These are phyloP conservation scores for Brachypodius melanocephalos DNA, from an alignment of 2,113 vertebrate species.

Conservation along the genomic window DNA sequence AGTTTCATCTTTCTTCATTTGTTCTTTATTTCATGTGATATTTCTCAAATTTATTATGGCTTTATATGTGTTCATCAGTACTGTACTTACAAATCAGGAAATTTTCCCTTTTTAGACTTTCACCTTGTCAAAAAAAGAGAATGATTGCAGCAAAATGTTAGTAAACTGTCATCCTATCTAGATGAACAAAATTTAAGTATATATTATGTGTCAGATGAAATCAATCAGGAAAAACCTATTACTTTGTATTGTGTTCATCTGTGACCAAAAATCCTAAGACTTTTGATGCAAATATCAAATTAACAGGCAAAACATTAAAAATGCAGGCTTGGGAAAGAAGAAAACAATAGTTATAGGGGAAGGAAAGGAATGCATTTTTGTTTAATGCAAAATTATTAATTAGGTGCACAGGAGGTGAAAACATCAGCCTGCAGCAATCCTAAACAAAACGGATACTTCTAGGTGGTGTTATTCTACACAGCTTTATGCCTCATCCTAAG, in stretches of 20 bases:
- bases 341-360: neutral
- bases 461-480: neutral
- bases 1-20: neutral
- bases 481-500: neutral
- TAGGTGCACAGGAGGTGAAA: neutral
- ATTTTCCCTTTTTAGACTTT: neutral
- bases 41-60: neutral
- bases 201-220: neutral
- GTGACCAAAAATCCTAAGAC: neutral
- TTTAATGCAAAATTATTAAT: neutral
- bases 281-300: neutral
- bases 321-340: neutral
- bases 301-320: neutral
- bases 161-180: neutral
- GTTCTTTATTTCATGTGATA: neutral
- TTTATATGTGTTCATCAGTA: neutral
- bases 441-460: neutral
- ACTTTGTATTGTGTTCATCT: neutral
- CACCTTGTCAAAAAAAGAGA: neutral
- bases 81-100: neutral
- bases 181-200: neutral
- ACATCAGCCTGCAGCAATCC: neutral
- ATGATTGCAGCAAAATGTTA: neutral
- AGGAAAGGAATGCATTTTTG: neutral
- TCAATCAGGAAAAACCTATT: neutral